Evolutionary conservation across 1,140 invertebrate genomes (phyloP).

Genomic region (Drosophila lowei): DNA sequence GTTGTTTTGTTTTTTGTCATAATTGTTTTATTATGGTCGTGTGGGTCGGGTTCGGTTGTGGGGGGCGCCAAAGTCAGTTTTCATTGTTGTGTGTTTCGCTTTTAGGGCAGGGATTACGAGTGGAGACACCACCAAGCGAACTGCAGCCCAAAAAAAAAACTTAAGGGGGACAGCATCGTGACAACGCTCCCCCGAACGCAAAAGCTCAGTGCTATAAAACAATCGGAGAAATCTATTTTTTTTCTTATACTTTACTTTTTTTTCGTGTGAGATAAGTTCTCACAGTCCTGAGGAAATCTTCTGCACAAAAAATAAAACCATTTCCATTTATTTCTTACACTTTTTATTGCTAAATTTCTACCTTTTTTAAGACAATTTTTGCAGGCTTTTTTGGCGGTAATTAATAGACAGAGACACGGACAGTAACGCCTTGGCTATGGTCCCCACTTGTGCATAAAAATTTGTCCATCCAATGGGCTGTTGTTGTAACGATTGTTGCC

Average conservation of each 20-base stretch:
- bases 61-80: conserved; percentile 45
- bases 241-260: conserved; percentile 13
- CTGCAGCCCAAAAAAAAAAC: conserved; percentile 12
- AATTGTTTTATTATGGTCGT: conserved; percentile 76
- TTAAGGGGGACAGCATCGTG: conserved; percentile 49
- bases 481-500: conserved; percentile 15
- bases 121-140: conserved; percentile 1
- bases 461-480: conserved; percentile 60
- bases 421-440: conserved; percentile 49
- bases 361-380: conserved; percentile 16
- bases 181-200: conserved; percentile 52
- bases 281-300: conserved; percentile 36
- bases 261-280: conserved; percentile 36
- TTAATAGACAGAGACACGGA: conserved; percentile 66
- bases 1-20: conserved; percentile 50
- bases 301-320: conserved; percentile 16
- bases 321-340: background rate
- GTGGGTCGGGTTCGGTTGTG: conserved; percentile 35
- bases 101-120: conserved; percentile 30
- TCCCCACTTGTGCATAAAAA: conserved; percentile 67
- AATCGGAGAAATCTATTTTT: conserved; percentile 21
- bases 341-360: too few species aligned
- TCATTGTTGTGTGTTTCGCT: conserved; percentile 30
- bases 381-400: conserved; percentile 47
- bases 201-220: conserved; percentile 52